These are phyloP conservation scores for Eurypyga helias DNA, from an alignment of 2,113 vertebrate species.

Conservation along the genomic window DNA sequence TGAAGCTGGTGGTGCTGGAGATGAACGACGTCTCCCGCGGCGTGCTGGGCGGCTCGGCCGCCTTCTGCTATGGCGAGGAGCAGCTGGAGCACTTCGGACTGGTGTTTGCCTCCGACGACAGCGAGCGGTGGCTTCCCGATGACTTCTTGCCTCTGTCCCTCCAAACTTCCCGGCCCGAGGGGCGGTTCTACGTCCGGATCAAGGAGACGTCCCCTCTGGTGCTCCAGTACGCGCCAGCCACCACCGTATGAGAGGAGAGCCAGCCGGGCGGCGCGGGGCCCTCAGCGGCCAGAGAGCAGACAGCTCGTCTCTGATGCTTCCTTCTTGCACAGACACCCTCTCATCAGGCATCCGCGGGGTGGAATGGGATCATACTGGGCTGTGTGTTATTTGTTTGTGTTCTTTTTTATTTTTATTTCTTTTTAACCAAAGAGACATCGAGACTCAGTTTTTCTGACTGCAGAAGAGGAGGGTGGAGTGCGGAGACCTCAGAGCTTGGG, in stretches of 20 bases:
- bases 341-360: background rate
- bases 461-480: conserved; percentile 57
- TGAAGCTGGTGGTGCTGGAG: conserved; percentile 88
- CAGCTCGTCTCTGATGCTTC: conserved; percentile 71
- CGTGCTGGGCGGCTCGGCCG: conserved; percentile 61
- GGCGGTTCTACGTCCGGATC: conserved; percentile 85
- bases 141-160: conserved; percentile 86
- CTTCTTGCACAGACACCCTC: conserved; percentile 69
- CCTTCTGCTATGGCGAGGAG: conserved; percentile 78
- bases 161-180: conserved; percentile 81
- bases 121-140: conserved; percentile 87
- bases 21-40: conserved; percentile 80
- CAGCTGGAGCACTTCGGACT: conserved; percentile 89
- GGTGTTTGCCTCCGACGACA: conserved; percentile 78
- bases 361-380: conserved; percentile 54
- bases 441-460: conserved; percentile 60
- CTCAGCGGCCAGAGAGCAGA: conserved; percentile 32
- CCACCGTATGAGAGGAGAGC: conserved; percentile 82
- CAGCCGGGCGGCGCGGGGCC: accelerated
- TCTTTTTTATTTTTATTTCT: background rate
- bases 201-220: conserved; percentile 87
- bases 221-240: conserved; percentile 83
- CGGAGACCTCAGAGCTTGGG: conserved; percentile 41
- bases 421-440: conserved; percentile 65
- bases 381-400: conserved; percentile 63